Evolutionary conservation across 64 coral and sea anemone species (phyloP).

Genomic region (Cladopsammia gracilis): DNA sequence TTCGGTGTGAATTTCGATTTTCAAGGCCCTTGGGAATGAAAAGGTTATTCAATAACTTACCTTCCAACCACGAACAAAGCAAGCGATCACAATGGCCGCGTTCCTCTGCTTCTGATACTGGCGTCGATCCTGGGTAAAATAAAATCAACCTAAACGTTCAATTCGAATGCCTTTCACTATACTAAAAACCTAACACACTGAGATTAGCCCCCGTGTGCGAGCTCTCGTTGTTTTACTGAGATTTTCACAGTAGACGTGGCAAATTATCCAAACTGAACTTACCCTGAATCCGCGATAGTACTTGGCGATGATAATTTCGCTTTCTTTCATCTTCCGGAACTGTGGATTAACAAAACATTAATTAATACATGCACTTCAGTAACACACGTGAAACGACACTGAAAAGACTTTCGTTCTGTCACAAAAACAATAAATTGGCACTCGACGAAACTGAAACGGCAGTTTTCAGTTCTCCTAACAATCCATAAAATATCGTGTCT

Average conservation of each 20-base stretch:
- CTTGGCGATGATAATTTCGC: conserved; percentile 92
- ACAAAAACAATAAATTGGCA: too few relatives aligned
- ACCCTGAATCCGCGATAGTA: conserved; percentile 91
- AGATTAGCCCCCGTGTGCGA: too few relatives aligned
- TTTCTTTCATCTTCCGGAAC: conserved; percentile 86
- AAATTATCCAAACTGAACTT: background rate
- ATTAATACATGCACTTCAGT: background rate
- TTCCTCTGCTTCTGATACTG: conserved; percentile 77
- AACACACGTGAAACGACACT: background rate
- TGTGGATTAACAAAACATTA: conserved; percentile 38
- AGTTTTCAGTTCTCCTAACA: too few relatives aligned
- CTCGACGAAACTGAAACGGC: too few relatives aligned
- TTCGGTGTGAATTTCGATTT: too few relatives aligned
- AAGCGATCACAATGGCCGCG: conserved; percentile 86
- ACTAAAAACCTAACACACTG: too few relatives aligned
- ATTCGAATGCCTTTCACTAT: too few relatives aligned
- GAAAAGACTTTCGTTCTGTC: background rate
- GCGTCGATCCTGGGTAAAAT: conserved; percentile 71
- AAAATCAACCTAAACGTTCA: background rate
- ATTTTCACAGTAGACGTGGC: background rate
- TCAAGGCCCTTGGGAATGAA: too few relatives aligned
- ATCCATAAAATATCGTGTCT: too few relatives aligned
- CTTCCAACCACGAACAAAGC: conserved; percentile 94
- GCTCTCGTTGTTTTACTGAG: too few relatives aligned
- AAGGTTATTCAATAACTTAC: conserved; percentile 61